phyloP scores from a whole-genome alignment of 2,113 vertebrate species.

The Delphinus delphis region DNA sequence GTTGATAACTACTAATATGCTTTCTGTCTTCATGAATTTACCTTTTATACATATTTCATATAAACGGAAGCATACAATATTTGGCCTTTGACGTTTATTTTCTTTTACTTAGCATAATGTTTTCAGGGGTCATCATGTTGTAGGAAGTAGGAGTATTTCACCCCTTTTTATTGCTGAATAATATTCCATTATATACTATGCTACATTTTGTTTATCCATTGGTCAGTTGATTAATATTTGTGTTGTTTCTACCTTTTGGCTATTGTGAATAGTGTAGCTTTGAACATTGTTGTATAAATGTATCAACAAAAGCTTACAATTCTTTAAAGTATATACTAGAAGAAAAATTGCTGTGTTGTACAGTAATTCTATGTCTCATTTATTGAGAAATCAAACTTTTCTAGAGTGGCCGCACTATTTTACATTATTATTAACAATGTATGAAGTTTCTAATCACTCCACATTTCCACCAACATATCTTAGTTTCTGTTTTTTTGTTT shows the following conservation, averaged over 20 bases:
- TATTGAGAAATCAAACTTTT: background rate
- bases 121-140: background rate
- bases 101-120: background rate
- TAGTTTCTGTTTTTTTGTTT: background rate
- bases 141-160: background rate
- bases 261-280: background rate
- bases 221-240: background rate
- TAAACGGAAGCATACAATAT: background rate
- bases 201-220: background rate
- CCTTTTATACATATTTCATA: background rate
- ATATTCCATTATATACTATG: background rate
- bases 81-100: background rate
- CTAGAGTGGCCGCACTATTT: background rate
- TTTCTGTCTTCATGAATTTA: background rate
- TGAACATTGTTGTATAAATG: background rate
- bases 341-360: background rate
- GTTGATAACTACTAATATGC: background rate
- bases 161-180: background rate
- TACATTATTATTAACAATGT: background rate
- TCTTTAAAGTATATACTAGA: background rate
- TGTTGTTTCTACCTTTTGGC: background rate
- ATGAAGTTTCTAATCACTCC: background rate
- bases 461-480: background rate
- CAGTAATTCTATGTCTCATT: background rate
- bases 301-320: background rate